Evolutionary conservation across 2,797 vertebrate species (phyloP).

Genomic region (Gobionotothen gibberifrons): DNA sequence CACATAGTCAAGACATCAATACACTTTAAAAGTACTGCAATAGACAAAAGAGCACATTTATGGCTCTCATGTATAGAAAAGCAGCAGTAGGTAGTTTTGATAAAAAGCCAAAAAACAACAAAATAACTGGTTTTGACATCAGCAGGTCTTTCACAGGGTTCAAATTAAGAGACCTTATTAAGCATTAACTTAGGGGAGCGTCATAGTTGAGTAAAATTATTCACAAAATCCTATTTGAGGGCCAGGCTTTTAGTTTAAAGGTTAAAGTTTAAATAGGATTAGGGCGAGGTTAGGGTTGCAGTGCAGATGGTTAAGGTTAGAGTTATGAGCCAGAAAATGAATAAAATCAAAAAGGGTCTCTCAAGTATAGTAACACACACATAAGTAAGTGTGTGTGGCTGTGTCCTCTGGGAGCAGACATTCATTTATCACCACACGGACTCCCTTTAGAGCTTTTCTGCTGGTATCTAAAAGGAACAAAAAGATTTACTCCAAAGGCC

Average conservation of each 20-base stretch:
- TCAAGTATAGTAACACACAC: background rate
- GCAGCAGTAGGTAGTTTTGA: background rate
- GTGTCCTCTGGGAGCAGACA: constrained; percentile 38
- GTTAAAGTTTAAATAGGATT: constrained; percentile 19
- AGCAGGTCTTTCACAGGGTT: background rate
- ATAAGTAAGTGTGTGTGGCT: background rate
- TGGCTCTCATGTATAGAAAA: background rate
- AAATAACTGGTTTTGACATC: background rate
- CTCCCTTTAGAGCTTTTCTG: constrained; percentile 47
- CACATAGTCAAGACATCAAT: background rate
- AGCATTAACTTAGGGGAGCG: background rate
- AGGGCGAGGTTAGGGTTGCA: background rate
- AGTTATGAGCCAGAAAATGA: constrained; percentile 18
- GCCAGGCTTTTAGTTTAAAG: background rate
- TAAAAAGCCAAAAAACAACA: background rate
- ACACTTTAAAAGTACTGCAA: background rate
- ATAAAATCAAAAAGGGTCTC: constrained; percentile 6
- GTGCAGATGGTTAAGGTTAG: constrained; percentile 23
- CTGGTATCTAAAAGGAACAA: constrained; percentile 55
- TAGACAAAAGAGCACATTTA: constrained; percentile 1
- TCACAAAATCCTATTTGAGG: constrained; percentile 8
- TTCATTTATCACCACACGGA: constrained; percentile 56
- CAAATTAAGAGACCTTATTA: background rate
- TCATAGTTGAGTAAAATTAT: background rate
- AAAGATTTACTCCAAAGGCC: constrained; percentile 44